phyloP scores from a whole-genome alignment of 1,140 invertebrate genomes.

The Orius laevigatus region DNA sequence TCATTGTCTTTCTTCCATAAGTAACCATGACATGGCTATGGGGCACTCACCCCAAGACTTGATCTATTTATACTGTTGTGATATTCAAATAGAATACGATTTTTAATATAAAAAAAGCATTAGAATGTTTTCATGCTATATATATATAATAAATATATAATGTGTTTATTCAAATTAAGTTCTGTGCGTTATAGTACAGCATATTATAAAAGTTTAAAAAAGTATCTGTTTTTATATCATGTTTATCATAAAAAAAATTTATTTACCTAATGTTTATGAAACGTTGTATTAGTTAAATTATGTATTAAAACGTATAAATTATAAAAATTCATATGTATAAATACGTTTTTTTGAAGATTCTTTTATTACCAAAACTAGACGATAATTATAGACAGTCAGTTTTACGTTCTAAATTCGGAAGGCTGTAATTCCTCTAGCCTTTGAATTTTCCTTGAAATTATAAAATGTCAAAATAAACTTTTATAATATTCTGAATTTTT shows the following conservation, averaged over 20 bases:
- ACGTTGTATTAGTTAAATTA: background rate
- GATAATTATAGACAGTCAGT: too few species aligned
- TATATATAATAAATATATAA: slow-evolving; percentile 1
- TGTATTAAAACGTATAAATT: slow-evolving; percentile 5
- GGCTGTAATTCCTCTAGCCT: too few species aligned
- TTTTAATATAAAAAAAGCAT: slow-evolving; percentile 2
- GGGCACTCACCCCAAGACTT: slow-evolving; percentile 9
- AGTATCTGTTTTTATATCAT: background rate
- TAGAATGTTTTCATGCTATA: background rate
- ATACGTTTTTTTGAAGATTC: too few species aligned
- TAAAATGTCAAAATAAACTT: too few species aligned
- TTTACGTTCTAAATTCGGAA: too few species aligned
- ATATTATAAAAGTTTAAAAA: slow-evolving; percentile 2
- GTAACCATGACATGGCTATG: slow-evolving; percentile 10
- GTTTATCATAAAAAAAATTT: background rate
- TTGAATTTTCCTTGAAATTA: too few species aligned
- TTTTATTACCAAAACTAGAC: too few species aligned
- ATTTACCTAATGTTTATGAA: background rate
- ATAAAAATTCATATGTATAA: background rate
- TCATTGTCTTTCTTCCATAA: slow-evolving; percentile 13
- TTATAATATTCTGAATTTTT: too few species aligned
- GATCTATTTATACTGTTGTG: slow-evolving; percentile 13
- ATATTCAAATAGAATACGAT: slow-evolving; percentile 12
- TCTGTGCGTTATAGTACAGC: slow-evolving; percentile 12
- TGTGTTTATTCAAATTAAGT: slow-evolving; percentile 6